Base-by-base conservation (phyloP, 2,888 invertebrate species). In the Spialia ferax region DNA sequence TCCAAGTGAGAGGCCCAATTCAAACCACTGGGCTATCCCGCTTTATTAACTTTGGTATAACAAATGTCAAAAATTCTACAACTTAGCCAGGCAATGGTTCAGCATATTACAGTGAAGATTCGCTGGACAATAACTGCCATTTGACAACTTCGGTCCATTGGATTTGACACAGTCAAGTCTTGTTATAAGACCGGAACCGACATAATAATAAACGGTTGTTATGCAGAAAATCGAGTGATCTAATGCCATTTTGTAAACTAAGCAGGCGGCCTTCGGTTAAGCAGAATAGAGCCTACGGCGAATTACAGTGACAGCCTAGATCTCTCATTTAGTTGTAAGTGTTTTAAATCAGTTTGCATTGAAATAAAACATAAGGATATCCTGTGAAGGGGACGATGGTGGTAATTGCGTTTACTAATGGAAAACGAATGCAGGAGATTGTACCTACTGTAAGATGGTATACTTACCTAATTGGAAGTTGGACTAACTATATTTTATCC, bases 361-460 rank as follows among this genome's bases (percentile, higher is more conserved):
- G 42, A 45, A 45, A 45, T 45, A 15, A 45, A 45, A 6, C 42
- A 45, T 45, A 45, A 45, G 42, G 42, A 45, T 45, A 45, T 45
- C 42, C 42, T 45, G 42, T 45, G 8, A 18, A 45, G 18, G 15
- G 42, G 42, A 15, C 18, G 42, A 6, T 42, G 6, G 38, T 3
- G 15, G 38, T 15, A 4, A 32, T n/a, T 6, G 38, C 15, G 15
- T 42, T 42, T 42, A 42, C 13, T 13, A 2, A 35, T 13, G 13
- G 35, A 13, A n/a, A n/a, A n/a, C n/a, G n/a, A n/a, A 35, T 5
- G 5, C 15, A 42, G 38, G 38, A 15, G 15, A 15, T 11, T n/a
- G n/a, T n/a, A n/a, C n/a, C n/a, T n/a, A 10, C 32, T 10, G 0
- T 38, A 38, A 32, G 32, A 32, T 10, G 32, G 32, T 10, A 10